phyloP scores from a whole-genome alignment of 1,140 invertebrate genomes.

The Triops cancriformis region DNA sequence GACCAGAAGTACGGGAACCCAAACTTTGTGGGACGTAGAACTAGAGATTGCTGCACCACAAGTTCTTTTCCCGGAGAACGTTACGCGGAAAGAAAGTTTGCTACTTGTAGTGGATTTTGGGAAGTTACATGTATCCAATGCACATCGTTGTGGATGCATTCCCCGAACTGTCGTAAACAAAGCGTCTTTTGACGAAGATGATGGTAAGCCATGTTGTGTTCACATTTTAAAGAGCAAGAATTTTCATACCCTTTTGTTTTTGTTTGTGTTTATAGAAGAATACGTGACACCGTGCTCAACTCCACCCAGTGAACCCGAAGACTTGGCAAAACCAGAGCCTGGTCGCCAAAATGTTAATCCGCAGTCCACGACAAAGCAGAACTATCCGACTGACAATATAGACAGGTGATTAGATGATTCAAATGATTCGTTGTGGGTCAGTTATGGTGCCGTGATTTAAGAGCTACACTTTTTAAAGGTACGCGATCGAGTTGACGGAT shows the following conservation, averaged over 20 bases:
- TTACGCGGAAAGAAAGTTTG: constrained; percentile 19
- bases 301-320: constrained; percentile 49
- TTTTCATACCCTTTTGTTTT: not conserved
- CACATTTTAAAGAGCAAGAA: not conserved
- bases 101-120: constrained; percentile 80
- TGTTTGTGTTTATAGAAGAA: constrained; percentile 37
- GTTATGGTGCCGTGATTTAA: not conserved
- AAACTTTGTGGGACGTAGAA: constrained; percentile 74
- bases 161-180: not conserved
- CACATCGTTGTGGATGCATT: constrained; percentile 42
- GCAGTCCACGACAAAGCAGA: constrained; percentile 53
- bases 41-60: constrained; percentile 88
- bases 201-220: constrained; percentile 31
- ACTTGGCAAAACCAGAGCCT: constrained; percentile 33
- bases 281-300: constrained; percentile 90
- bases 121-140: constrained; percentile 62
- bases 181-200: constrained; percentile 35
- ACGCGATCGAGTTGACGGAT: constrained; percentile 71
- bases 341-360: constrained; percentile 13
- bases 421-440: not conserved
- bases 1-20: constrained; percentile 67
- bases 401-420: not conserved
- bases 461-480: constrained; percentile 37
- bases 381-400: not conserved
- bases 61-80: constrained; percentile 53